Base-by-base conservation (phyloP, 2,888 invertebrate genomes). In the Loripinus fragilis region DNA sequence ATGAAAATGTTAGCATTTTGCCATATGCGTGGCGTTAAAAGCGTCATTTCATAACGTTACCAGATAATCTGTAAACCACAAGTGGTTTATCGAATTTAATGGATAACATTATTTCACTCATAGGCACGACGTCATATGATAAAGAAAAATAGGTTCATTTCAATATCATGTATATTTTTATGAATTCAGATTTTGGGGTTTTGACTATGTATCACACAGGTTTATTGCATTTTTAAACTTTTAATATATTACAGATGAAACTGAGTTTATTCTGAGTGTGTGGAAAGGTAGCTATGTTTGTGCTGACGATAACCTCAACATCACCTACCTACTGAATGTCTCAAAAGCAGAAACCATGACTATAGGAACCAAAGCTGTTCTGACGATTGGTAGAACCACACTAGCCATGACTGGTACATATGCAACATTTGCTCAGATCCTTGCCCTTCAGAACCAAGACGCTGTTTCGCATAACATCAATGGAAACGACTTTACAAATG, bases 261-360 rank as follows among this genome's bases (percentile, higher is more conserved):
- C 60, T 45, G 71, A 64, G 2, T 80, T 83, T 41, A 78, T 83
- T 38, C 78, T 80, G 0, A 80, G 80, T 77, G 78, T 74, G 25
- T 83, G 83, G 83, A 78, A 48, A 23, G 83, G 83, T 0, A 80
- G 75, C 60, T 83, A 78, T 71, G 76, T 79, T 0, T 83, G 83
- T 38, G 23, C 25, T 2, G 68, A 71, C 25, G 70, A 80, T 35
- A 64, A 52, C 33, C 64, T 55, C 3, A 60, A 75, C 23, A 60
- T 76, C 2, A 33, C 20, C 28, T 83, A 80, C 50, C 20, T 71
- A 15, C 70, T 83, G 70, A 80, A 78, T 64, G 70, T 83, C 52
- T 80, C 80, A 17, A 75, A 72, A 41, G 72, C 80, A n/a, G 33
- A 60, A 15, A 28, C 25, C 8, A 33, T 1, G 2, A 33, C 30